Evolutionary conservation across 1,140 invertebrate genomes (phyloP).

Genomic region (Panonychus citri): DNA sequence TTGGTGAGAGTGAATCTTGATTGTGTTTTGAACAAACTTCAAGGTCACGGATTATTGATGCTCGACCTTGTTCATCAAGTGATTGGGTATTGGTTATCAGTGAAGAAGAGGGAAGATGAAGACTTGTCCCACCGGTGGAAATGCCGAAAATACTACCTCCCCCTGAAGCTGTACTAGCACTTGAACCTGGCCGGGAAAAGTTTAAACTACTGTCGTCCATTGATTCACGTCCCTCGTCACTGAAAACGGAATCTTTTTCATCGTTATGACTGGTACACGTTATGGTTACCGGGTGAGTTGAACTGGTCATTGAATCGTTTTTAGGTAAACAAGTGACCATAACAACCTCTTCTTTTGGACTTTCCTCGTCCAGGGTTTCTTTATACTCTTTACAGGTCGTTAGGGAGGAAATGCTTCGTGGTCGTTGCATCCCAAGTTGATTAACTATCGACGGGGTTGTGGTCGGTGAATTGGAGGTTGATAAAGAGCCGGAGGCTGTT

Average conservation of each 20-base stretch:
- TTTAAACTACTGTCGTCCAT: background rate
- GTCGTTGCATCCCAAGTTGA: background rate
- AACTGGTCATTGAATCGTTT: background rate
- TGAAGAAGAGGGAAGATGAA: constrained; percentile 8
- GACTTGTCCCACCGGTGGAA: background rate
- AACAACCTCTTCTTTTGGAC: background rate
- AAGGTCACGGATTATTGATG: constrained; percentile 13
- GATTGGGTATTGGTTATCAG: constrained; percentile 16
- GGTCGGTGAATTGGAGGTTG: background rate
- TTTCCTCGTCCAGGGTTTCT: background rate
- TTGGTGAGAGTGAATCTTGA: background rate
- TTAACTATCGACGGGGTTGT: background rate
- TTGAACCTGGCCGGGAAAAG: background rate
- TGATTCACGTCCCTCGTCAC: background rate
- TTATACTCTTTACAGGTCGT: background rate
- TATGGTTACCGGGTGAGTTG: background rate
- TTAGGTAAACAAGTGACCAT: background rate
- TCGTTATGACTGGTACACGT: background rate
- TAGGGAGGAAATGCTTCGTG: background rate
- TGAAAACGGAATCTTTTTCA: background rate
- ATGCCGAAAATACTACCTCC: too few relatives aligned
- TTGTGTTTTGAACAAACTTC: background rate
- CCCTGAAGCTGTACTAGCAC: background rate
- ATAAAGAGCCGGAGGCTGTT: background rate
- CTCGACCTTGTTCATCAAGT: constrained; percentile 11